Base-by-base conservation (phyloP, 2,113 vertebrate species). In the Diadophis punctatus region DNA sequence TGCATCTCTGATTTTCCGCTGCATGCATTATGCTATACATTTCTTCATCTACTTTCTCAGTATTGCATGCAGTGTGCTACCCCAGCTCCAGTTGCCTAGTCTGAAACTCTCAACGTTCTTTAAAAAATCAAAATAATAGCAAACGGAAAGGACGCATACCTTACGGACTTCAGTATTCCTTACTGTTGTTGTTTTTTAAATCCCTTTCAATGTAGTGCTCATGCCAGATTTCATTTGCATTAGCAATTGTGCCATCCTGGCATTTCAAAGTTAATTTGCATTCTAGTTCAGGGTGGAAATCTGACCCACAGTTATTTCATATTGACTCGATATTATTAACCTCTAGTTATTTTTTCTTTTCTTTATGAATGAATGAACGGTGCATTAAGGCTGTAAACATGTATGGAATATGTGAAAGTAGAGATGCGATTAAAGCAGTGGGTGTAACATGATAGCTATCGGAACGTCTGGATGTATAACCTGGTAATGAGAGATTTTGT, bases 11-110 rank as follows among this genome's bases (percentile, higher is more conserved):
- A 95, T 98, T 93, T 97, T 94, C 94, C 94, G 93, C 96, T 97
- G 97, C 97, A 94, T 98, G 97, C 97, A 96, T 96, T 98, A 9
- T 92, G 96, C 97, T 96, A 12, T 98, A 52, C 96, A 96, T 58
- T 90, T 97, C 95, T 93, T 97, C 89, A 91, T 98, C 96, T 97
- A 16, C 95, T 95, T 98, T 93, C 97, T 98, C 95, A 96, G 97
- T 95, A 86, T 98, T 96, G 96, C 97, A 96, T 97, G 97, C 95
- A 95, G 95, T 94, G 27, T 96, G 30, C 95, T 97, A 60, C 95
- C 97, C 93, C 96, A 96, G 63, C 95, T 97, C 80, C 96, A 90
- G 3, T 95, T 98, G 48, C 97, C 97, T 94, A 22, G 90, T 0
- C 93, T 98, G 16, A 96, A 95, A 91, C 90, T 98, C 93, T 95